These are phyloP conservation scores for Nothoprocta pentlandii DNA, from an alignment of 2,113 vertebrate species.

Conservation along the genomic window DNA sequence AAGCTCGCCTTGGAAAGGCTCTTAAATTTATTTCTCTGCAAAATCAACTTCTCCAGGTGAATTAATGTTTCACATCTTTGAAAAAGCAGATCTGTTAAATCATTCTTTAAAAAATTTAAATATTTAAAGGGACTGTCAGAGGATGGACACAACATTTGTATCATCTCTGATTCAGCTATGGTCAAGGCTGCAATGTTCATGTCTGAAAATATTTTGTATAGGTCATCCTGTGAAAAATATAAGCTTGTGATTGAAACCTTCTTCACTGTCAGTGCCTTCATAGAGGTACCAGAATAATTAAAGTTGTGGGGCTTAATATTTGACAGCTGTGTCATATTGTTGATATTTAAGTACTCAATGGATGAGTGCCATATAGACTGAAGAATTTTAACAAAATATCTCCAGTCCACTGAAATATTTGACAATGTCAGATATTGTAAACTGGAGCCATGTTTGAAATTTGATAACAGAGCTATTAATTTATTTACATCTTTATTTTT, in stretches of 20 bases:
- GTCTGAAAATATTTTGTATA: conserved; percentile 84
- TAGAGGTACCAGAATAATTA: conserved; percentile 22
- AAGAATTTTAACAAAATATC: conserved; percentile 27
- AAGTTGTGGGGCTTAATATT: fast-evolving
- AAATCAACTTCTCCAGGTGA: conserved; percentile 75
- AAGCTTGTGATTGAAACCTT: conserved; percentile 22
- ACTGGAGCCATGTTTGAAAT: conserved; percentile 6
- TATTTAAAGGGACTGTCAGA: conserved; percentile 73
- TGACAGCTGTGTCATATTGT: neutral
- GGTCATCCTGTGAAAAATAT: conserved; percentile 73
- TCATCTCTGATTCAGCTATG: conserved; percentile 71
- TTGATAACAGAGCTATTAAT: conserved; percentile 9
- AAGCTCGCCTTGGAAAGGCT: conserved; percentile 74
- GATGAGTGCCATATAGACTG: conserved; percentile 74
- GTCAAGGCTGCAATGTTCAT: conserved; percentile 80
- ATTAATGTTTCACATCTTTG: conserved; percentile 77
- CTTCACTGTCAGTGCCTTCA: conserved; percentile 75
- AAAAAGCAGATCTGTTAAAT: conserved; percentile 85
- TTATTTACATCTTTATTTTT: neutral
- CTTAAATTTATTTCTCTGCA: conserved; percentile 83
- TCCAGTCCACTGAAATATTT: conserved; percentile 77
- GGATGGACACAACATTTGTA: conserved; percentile 89
- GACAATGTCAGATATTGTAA: conserved; percentile 76
- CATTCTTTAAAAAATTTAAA: conserved; percentile 83
- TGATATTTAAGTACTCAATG: conserved; percentile 66